Evolutionary conservation across 2,797 vertebrate species (phyloP).

Genomic region (Pantherophis vulpinus): DNA sequence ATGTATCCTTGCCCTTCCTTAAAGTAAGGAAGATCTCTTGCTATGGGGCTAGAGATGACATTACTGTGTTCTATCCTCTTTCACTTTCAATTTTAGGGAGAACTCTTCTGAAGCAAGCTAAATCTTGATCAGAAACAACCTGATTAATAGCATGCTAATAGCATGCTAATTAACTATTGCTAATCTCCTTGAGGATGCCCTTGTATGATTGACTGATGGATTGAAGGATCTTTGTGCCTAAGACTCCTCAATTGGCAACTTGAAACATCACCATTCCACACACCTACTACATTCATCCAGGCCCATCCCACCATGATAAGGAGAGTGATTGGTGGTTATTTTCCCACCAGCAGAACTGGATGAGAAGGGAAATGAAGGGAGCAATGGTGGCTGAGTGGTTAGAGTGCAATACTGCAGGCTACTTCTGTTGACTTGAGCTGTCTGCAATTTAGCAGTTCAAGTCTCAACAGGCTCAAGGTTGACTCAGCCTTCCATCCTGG

Average conservation of each 20-base stretch:
- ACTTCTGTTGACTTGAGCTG: too few relatives aligned
- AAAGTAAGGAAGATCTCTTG: neutral
- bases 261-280: neutral
- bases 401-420: too few relatives aligned
- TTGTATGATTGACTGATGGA: neutral
- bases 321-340: neutral
- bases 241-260: neutral
- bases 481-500: too few relatives aligned
- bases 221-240: neutral
- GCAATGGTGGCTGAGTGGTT: too few relatives aligned
- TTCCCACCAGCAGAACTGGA: neutral
- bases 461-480: too few relatives aligned
- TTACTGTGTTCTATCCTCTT: neutral
- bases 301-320: neutral
- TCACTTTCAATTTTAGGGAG: neutral
- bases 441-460: too few relatives aligned
- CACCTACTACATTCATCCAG: neutral
- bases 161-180: too few relatives aligned
- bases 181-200: too few relatives aligned
- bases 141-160: neutral
- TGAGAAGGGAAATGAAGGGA: neutral
- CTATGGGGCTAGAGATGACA: neutral
- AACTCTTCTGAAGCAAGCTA: neutral
- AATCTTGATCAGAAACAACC: neutral
- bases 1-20: too few relatives aligned